A percentile compares a stretch with the other conserved stretches of the same genome.
phyloP scores from a whole-genome alignment of 2,888 invertebrate genomes.

The Carabus problematicus region DNA sequence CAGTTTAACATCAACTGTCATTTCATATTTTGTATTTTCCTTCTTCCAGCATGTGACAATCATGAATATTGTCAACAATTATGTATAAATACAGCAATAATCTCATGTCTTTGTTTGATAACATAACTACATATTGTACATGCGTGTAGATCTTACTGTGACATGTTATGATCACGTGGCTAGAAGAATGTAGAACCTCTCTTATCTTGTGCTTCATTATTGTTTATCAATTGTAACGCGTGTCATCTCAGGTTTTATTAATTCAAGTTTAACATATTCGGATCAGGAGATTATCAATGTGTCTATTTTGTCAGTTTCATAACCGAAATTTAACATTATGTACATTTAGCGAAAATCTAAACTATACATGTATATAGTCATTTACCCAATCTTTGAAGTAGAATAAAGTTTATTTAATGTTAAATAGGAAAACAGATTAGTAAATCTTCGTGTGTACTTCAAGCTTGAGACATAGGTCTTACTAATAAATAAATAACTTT shows the following conservation, averaged over 20 bases:
- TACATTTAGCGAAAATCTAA: neutral
- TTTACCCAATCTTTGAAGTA: neutral
- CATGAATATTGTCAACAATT: slow-evolving; percentile 28
- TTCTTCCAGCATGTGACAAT: neutral
- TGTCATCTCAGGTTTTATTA: neutral
- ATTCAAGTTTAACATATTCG: too few relatives aligned
- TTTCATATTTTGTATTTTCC: too few relatives aligned
- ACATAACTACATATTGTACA: neutral
- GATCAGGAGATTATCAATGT: too few relatives aligned
- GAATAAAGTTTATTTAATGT: neutral
- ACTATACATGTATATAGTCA: neutral
- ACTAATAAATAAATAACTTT: too few relatives aligned
- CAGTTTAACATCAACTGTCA: too few relatives aligned
- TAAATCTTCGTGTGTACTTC: too few relatives aligned
- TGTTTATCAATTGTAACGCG: neutral
- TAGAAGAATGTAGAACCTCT: too few relatives aligned
- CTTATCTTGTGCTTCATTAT: too few relatives aligned
- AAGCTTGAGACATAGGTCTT: too few relatives aligned
- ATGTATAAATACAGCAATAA: slow-evolving; percentile 32
- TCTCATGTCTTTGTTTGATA: slow-evolving; percentile 37
- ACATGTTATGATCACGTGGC: slow-evolving; percentile 13
- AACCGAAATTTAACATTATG: neutral
- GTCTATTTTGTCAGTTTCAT: neutral
- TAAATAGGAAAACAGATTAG: too few relatives aligned
- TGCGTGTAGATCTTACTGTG: neutral